These are phyloP conservation scores for Noctua janthina DNA, from an alignment of 2,888 invertebrate species.

Conservation along the genomic window DNA sequence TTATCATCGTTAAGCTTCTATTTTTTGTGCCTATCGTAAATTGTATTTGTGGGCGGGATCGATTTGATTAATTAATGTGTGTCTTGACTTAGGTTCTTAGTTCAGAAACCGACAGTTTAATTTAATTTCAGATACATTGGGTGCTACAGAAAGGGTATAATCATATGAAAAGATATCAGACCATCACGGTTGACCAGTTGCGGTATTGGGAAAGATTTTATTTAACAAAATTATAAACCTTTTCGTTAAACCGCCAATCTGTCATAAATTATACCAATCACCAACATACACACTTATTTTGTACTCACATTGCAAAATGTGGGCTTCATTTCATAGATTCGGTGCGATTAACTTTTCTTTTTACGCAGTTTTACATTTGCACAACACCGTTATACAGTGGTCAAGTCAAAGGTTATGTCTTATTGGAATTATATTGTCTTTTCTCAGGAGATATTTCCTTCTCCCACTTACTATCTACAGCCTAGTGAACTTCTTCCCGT, in stretches of 20 bases:
- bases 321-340: conserved; percentile 69
- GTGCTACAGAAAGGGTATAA: too few species aligned
- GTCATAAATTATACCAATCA: conserved; percentile 51
- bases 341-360: conserved; percentile 76
- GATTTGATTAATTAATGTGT: not conserved
- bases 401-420: not conserved
- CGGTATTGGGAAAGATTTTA: not conserved
- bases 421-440: not conserved
- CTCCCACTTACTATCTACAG: not conserved
- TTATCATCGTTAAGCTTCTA: conserved; percentile 17
- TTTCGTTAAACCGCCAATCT: not conserved
- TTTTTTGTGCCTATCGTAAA: not conserved
- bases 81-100: not conserved
- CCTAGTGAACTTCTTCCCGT: not conserved
- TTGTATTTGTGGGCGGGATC: not conserved
- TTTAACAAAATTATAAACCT: not conserved
- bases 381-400: conserved; percentile 31
- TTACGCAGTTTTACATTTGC: conserved; percentile 58
- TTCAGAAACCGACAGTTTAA: not conserved
- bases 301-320: conserved; percentile 77
- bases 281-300: conserved; percentile 67
- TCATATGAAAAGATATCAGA: too few species aligned
- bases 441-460: not conserved
- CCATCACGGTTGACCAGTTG: too few species aligned
- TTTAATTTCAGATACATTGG: not conserved